Evolutionary conservation across 2,113 vertebrate genomes (phyloP).

Genomic region (Phoenicopterus ruber): DNA sequence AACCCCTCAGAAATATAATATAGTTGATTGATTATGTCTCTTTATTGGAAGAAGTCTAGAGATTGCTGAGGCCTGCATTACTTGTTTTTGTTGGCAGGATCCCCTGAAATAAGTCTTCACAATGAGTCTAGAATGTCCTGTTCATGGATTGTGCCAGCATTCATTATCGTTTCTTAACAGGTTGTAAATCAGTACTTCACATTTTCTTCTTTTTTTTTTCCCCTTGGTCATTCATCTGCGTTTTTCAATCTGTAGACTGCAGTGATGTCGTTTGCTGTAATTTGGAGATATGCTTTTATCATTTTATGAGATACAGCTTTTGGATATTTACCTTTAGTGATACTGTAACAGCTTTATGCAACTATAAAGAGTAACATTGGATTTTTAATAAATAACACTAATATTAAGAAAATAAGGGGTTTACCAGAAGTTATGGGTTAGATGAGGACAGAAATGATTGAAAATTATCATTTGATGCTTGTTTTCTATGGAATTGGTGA

Average conservation of each 20-base stretch:
- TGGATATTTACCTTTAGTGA: not conserved
- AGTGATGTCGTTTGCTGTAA: not conserved
- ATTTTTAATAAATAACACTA: not conserved
- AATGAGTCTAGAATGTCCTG: slow-evolving; percentile 3
- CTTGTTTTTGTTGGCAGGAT: not conserved
- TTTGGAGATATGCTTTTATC: not conserved
- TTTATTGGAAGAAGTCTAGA: not conserved
- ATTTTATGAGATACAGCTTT: not conserved
- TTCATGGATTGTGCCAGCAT: not conserved
- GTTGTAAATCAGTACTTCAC: not conserved
- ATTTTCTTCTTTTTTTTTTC: not conserved
- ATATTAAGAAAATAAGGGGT: not conserved
- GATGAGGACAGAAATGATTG: not conserved
- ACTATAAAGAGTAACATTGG: rapidly evolving
- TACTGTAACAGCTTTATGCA: not conserved
- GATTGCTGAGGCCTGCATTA: not conserved
- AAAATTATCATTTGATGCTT: not conserved
- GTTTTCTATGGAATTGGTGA: not conserved
- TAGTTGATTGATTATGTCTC: not conserved
- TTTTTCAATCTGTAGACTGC: not conserved
- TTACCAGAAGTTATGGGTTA: not conserved
- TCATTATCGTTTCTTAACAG: not conserved
- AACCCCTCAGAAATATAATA: not conserved
- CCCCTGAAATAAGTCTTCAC: not conserved
- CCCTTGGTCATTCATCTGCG: not conserved